Percentiles rank a stretch among this genome's conserved stretches.
phyloP scores from a whole-genome alignment of 2,113 vertebrate genomes.

The Hiodon tergisus region DNA sequence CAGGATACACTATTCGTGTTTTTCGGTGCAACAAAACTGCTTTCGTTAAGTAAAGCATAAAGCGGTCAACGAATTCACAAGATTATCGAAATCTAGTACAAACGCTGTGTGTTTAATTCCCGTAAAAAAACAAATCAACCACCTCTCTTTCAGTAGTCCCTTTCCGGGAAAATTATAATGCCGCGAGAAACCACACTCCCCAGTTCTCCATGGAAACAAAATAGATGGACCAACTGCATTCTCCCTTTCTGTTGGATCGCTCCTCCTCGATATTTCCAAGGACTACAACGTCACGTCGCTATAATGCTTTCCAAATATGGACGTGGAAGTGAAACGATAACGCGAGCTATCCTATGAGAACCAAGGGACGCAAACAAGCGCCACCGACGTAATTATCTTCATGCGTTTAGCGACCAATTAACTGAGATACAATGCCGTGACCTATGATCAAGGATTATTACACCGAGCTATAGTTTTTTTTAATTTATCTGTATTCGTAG shows the following conservation, averaged over 20 bases:
- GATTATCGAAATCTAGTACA: background rate
- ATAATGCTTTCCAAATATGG: slow-evolving; percentile 20
- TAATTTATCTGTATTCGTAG: no score
- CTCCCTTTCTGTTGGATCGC: background rate
- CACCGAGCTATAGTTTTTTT: no score
- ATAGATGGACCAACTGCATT: background rate
- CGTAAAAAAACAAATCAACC: slow-evolving; percentile 10
- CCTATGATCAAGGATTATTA: no score
- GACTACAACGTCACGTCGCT: background rate
- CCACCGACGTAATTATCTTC: slow-evolving; percentile 9
- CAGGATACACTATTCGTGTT: no score
- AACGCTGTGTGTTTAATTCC: background rate
- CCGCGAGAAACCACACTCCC: slow-evolving; percentile 14
- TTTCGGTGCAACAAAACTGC: background rate
- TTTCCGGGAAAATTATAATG: slow-evolving; percentile 16
- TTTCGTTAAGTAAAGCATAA: background rate
- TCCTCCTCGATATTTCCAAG: background rate
- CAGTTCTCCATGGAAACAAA: slow-evolving; percentile 18
- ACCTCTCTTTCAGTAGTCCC: background rate
- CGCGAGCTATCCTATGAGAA: background rate
- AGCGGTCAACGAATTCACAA: background rate
- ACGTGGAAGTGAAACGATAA: slow-evolving; percentile 18
- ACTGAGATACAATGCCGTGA: background rate
- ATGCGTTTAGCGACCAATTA: background rate
- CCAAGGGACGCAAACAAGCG: slow-evolving; percentile 4